Percentiles rank a stretch among this genome's conserved stretches.
Conservation (phyloP, 2,888 invertebrate species). For the Ornithoptera priamus region DNA sequence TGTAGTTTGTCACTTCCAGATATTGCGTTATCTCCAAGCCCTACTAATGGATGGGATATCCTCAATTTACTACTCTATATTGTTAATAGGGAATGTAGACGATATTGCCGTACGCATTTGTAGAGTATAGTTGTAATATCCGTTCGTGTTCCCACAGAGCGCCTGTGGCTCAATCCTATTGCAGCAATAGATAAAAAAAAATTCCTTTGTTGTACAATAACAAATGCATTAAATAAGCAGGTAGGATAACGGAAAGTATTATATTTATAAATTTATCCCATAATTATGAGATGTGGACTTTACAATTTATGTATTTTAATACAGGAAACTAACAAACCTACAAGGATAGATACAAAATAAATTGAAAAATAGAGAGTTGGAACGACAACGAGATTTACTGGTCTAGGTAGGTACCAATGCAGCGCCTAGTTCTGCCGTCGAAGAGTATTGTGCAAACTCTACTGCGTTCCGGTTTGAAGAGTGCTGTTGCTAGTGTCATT, state of each 20-base stretch:
- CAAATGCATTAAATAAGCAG: not conserved
- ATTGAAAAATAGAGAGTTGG: too few species aligned
- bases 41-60: conserved; percentile 38
- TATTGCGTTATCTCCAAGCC: conserved; percentile 18
- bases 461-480: too few species aligned
- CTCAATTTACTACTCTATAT: conserved; percentile 37
- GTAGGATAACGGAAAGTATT: not conserved
- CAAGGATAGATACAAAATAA: too few species aligned
- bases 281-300: too few species aligned
- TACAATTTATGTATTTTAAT: too few species aligned
- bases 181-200: not conserved
- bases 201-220: not conserved
- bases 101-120: conserved; percentile 20
- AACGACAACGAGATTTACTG: too few species aligned
- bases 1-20: not conserved
- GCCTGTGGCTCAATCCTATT: not conserved
- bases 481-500: too few species aligned
- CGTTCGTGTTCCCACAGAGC: not conserved
- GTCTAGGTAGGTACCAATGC: too few species aligned
- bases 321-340: too few species aligned
- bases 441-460: too few species aligned
- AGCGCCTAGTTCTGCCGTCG: too few species aligned
- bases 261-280: too few species aligned
- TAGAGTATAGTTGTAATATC: conserved; percentile 6
- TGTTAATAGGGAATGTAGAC: conserved; percentile 27